Base-by-base conservation (phyloP, 2,113 vertebrate genomes). In the Gallinago media region DNA sequence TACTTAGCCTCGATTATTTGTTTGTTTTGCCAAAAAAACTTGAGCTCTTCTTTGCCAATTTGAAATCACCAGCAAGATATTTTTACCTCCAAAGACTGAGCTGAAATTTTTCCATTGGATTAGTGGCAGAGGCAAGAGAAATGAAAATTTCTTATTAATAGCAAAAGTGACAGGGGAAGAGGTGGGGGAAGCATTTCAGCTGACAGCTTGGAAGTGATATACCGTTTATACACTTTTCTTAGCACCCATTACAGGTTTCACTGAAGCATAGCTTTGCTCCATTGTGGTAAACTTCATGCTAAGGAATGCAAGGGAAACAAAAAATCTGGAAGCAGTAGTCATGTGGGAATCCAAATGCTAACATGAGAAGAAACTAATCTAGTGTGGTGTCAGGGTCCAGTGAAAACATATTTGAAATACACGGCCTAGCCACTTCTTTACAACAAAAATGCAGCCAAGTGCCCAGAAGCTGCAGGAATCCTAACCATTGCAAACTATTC, bases 301-400 rank as follows among this genome's bases (percentile, higher is more conserved):
- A 44, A 84, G 49, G 77, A 96, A 87, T 14, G 31, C 61, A 92
- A 83, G 32, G 32, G 27, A 92, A 96, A 74, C 36, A 93, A 88
- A 92, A 79, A 83, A 29, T 81, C 65, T 91, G 83, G 75, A 93
- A 71, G 56, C 38, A 65, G 42, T 49, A 71, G 20, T 49, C 18
- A 44, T 74, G 32, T 29, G 88, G 55, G 34, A 88, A 93, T 71
- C 42, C 79, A 92, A 62, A 85, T 62, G 44, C 49, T 79, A 90
- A 80, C 38, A 59, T 59, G 47, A 93, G 56, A 93, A 92, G 36
- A 75, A 89, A 67, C 40, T 2, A 4, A 12, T 61, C 65, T 93
- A 0, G 0, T 84, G 67, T 18, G 8, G 19, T 75, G 49, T 50
- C 22, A 81, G 52, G 72, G 44, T 92, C 36, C 44, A 68, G 23